These are phyloP conservation scores for Myripristis murdjan DNA, from an alignment of 2,797 vertebrate genomes.

Conservation along the genomic window DNA sequence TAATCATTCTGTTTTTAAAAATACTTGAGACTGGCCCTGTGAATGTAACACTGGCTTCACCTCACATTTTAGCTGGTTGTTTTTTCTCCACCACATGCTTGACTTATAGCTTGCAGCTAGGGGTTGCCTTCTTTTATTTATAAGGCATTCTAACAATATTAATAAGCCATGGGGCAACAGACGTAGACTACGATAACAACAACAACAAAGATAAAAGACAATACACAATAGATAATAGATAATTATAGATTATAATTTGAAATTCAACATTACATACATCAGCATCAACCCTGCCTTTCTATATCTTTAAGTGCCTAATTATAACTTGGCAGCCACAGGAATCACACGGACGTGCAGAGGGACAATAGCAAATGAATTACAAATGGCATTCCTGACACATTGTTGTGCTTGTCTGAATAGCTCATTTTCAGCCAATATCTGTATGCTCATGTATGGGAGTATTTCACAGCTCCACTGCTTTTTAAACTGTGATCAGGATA, in stretches of 20 bases:
- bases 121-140: background rate
- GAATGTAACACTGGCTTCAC: background rate
- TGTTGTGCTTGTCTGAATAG: constrained; percentile 55
- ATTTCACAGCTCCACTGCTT: constrained; percentile 75
- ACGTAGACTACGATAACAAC: constrained; percentile 11
- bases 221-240: constrained; percentile 24
- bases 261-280: constrained; percentile 42
- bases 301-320: constrained; percentile 68
- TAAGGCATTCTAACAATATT: constrained; percentile 7
- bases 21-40: too few species aligned
- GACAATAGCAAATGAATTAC: constrained; percentile 65
- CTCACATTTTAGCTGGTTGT: constrained; percentile 8
- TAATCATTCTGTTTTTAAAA: too few species aligned
- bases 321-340: constrained; percentile 65
- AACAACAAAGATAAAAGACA: constrained; percentile 32
- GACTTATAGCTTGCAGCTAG: too few species aligned
- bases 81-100: background rate
- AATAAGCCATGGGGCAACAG: constrained; percentile 10
- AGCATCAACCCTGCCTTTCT: constrained; percentile 44
- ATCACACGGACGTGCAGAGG: constrained; percentile 43
- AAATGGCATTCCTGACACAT: constrained; percentile 61
- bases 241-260: constrained; percentile 8
- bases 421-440: constrained; percentile 63
- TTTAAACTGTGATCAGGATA: constrained; percentile 77
- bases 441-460: constrained; percentile 59